Conservation (phyloP, 2,888 invertebrate genomes). For the Platypus cylindrus region DNA sequence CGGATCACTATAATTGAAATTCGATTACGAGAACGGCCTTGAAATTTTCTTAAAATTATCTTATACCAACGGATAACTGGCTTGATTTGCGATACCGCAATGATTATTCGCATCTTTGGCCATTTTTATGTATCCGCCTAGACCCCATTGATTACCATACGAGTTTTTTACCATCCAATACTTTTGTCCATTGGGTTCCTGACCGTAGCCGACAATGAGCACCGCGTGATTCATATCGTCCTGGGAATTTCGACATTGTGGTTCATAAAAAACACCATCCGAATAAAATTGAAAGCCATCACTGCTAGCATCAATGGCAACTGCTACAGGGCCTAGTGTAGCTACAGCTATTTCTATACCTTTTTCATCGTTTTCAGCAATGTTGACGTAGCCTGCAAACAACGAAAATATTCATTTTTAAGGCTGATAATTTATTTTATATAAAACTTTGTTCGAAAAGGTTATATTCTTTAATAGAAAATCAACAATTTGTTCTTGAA, state of each 20-base stretch:
- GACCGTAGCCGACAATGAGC: constrained; percentile 67
- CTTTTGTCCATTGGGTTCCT: constrained; percentile 45
- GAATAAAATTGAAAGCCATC: constrained; percentile 77
- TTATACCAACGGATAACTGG: constrained; percentile 74
- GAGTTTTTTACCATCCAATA: constrained; percentile 63
- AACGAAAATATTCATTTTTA: too few species aligned
- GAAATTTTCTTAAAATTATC: background rate
- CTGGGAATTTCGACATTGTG: constrained; percentile 48
- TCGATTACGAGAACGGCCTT: background rate
- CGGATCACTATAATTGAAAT: too few species aligned
- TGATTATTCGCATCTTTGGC: constrained; percentile 45
- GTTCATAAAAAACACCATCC: constrained; percentile 68
- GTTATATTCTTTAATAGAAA: too few species aligned
- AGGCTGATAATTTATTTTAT: too few species aligned
- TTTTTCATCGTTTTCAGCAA: constrained; percentile 59
- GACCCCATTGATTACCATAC: constrained; percentile 39
- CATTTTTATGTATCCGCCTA: constrained; percentile 29
- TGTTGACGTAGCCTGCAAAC: constrained; percentile 55
- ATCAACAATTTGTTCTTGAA: too few species aligned
- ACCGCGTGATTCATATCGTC: constrained; percentile 72
- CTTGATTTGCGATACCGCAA: constrained; percentile 71
- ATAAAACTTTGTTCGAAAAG: background rate
- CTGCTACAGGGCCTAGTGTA: constrained; percentile 72
- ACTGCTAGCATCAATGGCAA: constrained; percentile 81
- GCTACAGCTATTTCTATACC: constrained; percentile 68